Evolutionary conservation across 2,888 invertebrate species (phyloP).

Genomic region (Oeneis ivallda): DNA sequence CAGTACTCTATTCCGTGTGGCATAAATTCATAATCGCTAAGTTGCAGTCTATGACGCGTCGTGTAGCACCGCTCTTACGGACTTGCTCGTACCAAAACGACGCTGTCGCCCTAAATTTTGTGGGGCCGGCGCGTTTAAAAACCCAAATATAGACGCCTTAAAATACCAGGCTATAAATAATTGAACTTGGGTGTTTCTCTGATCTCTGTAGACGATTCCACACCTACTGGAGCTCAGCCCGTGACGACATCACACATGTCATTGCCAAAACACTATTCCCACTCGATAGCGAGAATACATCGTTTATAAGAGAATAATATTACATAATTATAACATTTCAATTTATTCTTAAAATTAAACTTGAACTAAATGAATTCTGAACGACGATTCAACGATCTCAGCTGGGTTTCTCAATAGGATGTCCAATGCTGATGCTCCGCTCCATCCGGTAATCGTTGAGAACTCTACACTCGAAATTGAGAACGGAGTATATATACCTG

Average conservation of each 20-base stretch:
- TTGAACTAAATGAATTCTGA: no score
- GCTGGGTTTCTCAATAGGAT: no score
- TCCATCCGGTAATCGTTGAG: no score
- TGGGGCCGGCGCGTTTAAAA: constrained; percentile 39
- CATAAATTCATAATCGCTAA: not conserved
- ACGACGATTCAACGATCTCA: no score
- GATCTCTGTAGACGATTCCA: constrained; percentile 34
- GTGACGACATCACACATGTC: constrained; percentile 28
- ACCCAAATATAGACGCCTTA: constrained; percentile 43
- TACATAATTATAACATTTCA: constrained; percentile 6
- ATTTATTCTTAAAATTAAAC: no score
- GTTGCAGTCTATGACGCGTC: not conserved
- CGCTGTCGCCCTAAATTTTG: constrained; percentile 4
- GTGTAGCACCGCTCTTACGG: not conserved
- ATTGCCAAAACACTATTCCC: constrained; percentile 30
- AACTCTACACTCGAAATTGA: no score
- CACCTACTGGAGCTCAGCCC: constrained; percentile 18
- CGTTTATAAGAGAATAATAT: not conserved
- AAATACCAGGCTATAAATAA: constrained; percentile 44
- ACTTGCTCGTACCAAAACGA: not conserved
- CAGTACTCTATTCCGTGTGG: not conserved
- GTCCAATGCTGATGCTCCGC: no score
- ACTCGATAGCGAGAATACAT: constrained; percentile 15
- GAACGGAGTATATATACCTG: no score
- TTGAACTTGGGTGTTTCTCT: constrained; percentile 44